Evolutionary conservation across 2,113 vertebrate species (phyloP).

Genomic region (Sinocyclocheilus rhinocerous): DNA sequence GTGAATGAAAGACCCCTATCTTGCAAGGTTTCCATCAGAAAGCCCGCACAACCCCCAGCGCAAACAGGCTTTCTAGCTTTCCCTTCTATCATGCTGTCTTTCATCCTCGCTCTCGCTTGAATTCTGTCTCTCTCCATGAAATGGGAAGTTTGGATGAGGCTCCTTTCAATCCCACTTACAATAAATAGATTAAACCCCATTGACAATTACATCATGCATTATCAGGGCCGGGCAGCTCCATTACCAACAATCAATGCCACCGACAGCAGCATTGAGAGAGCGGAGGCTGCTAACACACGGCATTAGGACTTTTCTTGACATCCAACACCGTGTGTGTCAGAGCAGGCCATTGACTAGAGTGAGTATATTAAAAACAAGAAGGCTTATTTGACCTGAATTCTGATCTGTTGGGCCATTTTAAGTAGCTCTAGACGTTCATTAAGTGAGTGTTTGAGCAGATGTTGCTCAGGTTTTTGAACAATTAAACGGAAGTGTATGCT

Average conservation of each 20-base stretch:
- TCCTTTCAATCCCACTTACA: conserved; percentile 75
- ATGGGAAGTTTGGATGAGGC: conserved; percentile 66
- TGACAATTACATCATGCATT: conserved; percentile 93
- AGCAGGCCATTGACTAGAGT: conserved; percentile 58
- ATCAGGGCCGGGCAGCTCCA: conserved; percentile 83
- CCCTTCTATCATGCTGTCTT: conserved; percentile 15
- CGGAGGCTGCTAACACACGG: conserved; percentile 35
- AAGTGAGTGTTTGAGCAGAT: not conserved
- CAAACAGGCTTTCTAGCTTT: conserved; percentile 3
- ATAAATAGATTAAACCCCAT: conserved; percentile 86
- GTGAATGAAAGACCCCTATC: conserved; percentile 53
- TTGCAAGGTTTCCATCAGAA: conserved; percentile 17
- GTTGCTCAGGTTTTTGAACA: not conserved
- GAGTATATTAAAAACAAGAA: conserved; percentile 52
- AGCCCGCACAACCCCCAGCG: not conserved
- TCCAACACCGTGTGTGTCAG: conserved; percentile 69
- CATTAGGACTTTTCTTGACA: conserved; percentile 81
- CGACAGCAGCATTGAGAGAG: conserved; percentile 70
- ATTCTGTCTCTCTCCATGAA: conserved; percentile 49
- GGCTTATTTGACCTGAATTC: conserved; percentile 63
- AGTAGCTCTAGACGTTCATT: not conserved
- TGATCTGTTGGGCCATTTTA: not conserved
- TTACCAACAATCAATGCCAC: conserved; percentile 83
- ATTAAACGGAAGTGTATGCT: not conserved
- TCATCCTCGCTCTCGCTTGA: conserved; percentile 5